Base-by-base conservation (phyloP, 1,140 invertebrate species). In the Lepidostoma basale region DNA sequence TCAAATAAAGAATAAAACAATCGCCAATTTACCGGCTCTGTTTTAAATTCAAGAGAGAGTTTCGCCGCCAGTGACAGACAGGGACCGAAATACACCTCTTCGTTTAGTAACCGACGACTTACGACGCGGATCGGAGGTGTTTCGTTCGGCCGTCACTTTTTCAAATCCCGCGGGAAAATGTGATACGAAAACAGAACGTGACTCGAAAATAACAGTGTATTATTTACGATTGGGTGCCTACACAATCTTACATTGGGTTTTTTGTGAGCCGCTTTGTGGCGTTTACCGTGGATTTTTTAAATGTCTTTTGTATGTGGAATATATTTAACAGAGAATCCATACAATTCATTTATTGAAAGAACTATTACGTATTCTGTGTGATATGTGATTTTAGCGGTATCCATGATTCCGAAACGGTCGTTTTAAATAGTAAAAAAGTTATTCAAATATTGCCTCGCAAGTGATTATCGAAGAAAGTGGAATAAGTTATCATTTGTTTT, bases 41-140 rank as follows among this genome's bases (percentile, higher is more conserved):
- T 49, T 49, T 54, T 54, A 54, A 54, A 54, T 54, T 23, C 49
- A 54, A 54, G 49, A 54, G 49, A 54, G 49, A 54, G 49, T 54
- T 54, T 23, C 5, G 49, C 49, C 26, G 26, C 49, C n/a, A 54
- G 49, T 54, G 49, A 54, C 49, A 54, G 26, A 54, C 49, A 28
- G 49, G 49, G 49, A 54, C 49, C 26, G 25, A 54, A 54, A 30
- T 18, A 54, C 30, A 23, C n/a, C 49, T 54, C 49, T 54, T 33
- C 26, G 49, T 33, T 54, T 54, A 54, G 49, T 54, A 28, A 26
- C 49, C 26, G n/a, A 54, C 49, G 49, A 54, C 28, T 54, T 30
- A 9, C 49, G 26, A 26, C 25, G 12, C n/a, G 4, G 49, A 30
- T 28, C 49, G 49, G 49, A 54, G 23, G 49, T 54, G 49, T 26